Conservation (phyloP, 2,888 invertebrate genomes). For the Ennomos quercinarius region DNA sequence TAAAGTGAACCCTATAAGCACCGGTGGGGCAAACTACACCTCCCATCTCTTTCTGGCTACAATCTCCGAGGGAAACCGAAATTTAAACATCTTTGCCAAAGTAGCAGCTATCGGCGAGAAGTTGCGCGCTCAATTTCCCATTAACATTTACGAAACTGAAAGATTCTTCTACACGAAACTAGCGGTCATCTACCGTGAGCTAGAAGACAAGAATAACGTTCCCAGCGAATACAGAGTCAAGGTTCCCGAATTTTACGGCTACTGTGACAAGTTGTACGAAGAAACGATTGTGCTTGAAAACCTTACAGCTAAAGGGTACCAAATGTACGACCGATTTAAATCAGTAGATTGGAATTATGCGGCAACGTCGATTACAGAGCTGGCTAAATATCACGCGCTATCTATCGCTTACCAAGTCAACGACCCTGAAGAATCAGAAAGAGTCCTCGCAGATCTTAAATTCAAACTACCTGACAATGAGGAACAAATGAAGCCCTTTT, state of each 20-base stretch:
- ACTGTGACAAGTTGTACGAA: constrained; percentile 20
- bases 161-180: constrained; percentile 56
- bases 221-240: constrained; percentile 49
- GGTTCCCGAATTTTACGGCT: constrained; percentile 59
- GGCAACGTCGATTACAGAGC: constrained; percentile 49
- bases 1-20: constrained; percentile 41
- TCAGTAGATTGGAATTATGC: constrained; percentile 66
- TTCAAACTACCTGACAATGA: constrained; percentile 27
- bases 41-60: constrained; percentile 46
- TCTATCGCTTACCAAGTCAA: constrained; percentile 55
- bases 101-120: constrained; percentile 56
- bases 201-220: constrained; percentile 53
- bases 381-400: constrained; percentile 73
- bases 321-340: constrained; percentile 54
- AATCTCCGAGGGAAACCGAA: constrained; percentile 36
- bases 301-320: constrained; percentile 55
- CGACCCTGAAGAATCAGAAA: constrained; percentile 57
- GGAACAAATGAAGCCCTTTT: constrained; percentile 11
- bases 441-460: constrained; percentile 39
- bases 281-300: constrained; percentile 51
- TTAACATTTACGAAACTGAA: constrained; percentile 55
- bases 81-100: constrained; percentile 59
- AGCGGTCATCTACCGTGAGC: constrained; percentile 44
- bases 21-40: constrained; percentile 56
- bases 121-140: constrained; percentile 46